A percentile compares a stretch with the other conserved stretches of the same genome.
Evolutionary conservation across 2,113 vertebrate genomes (phyloP).

Genomic region (Mustela lutreola): DNA sequence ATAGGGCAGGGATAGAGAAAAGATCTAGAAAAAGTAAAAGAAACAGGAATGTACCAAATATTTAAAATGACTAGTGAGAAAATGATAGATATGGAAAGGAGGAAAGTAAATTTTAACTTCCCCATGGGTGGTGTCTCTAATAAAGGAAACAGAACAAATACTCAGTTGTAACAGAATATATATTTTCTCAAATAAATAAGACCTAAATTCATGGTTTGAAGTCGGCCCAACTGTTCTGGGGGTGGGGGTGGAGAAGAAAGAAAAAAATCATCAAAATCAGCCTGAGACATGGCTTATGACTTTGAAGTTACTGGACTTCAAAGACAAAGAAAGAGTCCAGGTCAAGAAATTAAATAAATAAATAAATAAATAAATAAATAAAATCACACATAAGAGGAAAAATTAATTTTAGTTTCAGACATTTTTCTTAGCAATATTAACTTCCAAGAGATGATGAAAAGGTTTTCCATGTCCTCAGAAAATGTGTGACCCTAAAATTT

Average conservation of each 20-base stretch:
- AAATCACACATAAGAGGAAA: neutral
- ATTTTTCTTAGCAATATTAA: neutral
- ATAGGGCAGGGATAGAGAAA: neutral
- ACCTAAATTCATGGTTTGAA: conserved; percentile 3
- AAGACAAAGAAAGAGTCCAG: neutral
- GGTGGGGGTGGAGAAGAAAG: neutral
- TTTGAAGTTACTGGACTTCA: conserved; percentile 35
- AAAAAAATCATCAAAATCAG: neutral
- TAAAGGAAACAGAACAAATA: neutral
- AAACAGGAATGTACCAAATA: neutral
- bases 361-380: neutral
- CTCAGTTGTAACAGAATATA: neutral
- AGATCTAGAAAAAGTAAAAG: neutral
- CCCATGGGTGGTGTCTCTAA: neutral
- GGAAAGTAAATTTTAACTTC: neutral
- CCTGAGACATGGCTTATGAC: neutral
- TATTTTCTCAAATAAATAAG: conserved; percentile 47
- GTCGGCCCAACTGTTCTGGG: neutral
- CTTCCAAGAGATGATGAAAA: neutral
- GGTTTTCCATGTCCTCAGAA: neutral
- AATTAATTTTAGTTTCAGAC: neutral
- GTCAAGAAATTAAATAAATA: neutral
- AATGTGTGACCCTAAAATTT: neutral
- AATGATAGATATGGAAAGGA: neutral
- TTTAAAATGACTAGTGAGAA: conserved; percentile 38